Evolutionary conservation across 2,888 invertebrate genomes (phyloP).

Genomic region (Philaethria dido): DNA sequence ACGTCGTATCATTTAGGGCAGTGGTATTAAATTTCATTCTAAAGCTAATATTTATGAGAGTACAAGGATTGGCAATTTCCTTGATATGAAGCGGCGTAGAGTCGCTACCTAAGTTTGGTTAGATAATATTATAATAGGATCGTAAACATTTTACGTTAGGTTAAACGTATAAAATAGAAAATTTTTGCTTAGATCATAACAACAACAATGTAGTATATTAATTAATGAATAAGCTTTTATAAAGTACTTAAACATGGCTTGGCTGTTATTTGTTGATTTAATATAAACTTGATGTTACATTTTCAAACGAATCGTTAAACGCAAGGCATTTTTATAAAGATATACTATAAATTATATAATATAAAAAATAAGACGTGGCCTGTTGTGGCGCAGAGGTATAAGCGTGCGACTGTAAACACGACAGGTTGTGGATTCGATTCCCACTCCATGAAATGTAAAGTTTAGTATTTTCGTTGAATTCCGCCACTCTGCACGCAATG

Average conservation of each 20-base stretch:
- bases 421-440: no score
- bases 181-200: not conserved
- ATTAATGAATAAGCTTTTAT: not conserved
- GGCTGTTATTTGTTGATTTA: not conserved
- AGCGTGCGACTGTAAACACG: no score
- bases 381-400: no score
- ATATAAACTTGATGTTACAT: no score
- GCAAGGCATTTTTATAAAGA: no score
- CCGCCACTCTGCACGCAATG: no score
- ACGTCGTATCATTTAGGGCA: constrained; percentile 32
- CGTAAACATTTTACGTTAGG: constrained; percentile 7
- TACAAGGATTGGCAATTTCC: constrained; percentile 70
- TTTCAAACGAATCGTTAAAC: no score
- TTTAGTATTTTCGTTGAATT: no score
- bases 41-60: constrained; percentile 68
- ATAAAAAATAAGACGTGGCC: no score
- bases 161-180: not conserved
- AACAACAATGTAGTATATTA: not conserved
- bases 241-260: no score
- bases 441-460: no score
- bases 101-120: constrained; percentile 14
- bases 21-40: constrained; percentile 72
- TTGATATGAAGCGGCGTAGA: constrained; percentile 38
- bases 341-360: no score
- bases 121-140: constrained; percentile 16